A percentile compares a stretch with the other conserved stretches of the same genome.
These are phyloP conservation scores for Podargus strigoides DNA, from an alignment of 2,797 vertebrate species.

Conservation along the genomic window DNA sequence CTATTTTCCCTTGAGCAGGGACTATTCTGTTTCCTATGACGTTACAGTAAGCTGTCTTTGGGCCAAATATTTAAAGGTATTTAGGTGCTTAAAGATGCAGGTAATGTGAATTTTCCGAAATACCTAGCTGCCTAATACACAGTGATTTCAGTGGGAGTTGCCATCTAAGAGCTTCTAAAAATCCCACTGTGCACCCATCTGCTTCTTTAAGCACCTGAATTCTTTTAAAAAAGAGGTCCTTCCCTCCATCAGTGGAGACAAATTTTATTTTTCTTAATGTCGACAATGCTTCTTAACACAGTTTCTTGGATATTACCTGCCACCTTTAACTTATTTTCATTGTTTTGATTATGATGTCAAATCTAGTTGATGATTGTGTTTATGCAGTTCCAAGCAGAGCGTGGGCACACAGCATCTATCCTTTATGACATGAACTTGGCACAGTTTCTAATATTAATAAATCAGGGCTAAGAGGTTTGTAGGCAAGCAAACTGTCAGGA, in stretches of 20 bases:
- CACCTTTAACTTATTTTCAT: constrained; percentile 44
- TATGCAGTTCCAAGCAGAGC: constrained; percentile 19
- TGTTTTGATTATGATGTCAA: constrained; percentile 38
- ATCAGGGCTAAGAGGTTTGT: constrained; percentile 47
- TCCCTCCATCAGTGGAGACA: not conserved
- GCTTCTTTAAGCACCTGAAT: constrained; percentile 51
- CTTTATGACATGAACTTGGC: constrained; percentile 15
- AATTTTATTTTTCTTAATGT: constrained; percentile 12
- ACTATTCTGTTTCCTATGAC: constrained; percentile 46
- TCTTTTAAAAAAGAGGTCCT: constrained; percentile 18
- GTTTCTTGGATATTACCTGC: not conserved
- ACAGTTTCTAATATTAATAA: constrained; percentile 24
- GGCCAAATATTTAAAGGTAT: constrained; percentile 66
- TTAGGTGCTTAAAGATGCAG: constrained; percentile 68
- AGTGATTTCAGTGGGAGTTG: constrained; percentile 50
- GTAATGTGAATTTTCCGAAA: constrained; percentile 62
- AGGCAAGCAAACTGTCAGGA: constrained; percentile 6
- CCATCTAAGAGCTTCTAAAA: constrained; percentile 63
- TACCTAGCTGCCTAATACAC: constrained; percentile 56
- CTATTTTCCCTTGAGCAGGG: constrained; percentile 33
- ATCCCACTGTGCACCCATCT: constrained; percentile 61
- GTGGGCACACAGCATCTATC: constrained; percentile 30
- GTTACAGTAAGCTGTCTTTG: constrained; percentile 52
- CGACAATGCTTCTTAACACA: not conserved
- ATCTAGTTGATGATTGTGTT: constrained; percentile 18